Conservation (phyloP, 2,888 invertebrate species). For the Eupeodes latifasciatus region DNA sequence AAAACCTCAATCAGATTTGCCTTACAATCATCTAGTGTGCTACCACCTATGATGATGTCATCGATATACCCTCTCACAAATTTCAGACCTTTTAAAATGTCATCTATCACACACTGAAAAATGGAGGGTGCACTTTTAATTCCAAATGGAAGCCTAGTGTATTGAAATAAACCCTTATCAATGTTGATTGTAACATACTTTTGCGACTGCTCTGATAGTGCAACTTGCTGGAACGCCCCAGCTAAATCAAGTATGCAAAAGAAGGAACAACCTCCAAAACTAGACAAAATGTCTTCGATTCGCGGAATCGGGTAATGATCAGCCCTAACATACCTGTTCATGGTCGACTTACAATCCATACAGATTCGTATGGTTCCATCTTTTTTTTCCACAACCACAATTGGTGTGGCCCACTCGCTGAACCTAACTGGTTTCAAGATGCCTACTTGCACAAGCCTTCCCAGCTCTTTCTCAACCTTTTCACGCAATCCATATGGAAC, state of each 20-base stretch:
- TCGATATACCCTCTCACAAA: too few relatives aligned
- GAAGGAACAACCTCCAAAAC: slow-evolving; percentile 12
- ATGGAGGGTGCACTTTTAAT: too few relatives aligned
- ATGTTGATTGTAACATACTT: slow-evolving; percentile 5
- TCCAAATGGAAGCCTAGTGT: slow-evolving; percentile 15
- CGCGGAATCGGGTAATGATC: slow-evolving; percentile 27
- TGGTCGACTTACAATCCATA: too few relatives aligned
- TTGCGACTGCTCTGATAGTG: slow-evolving; percentile 17
- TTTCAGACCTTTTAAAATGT: too few relatives aligned
- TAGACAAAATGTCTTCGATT: slow-evolving; percentile 18
- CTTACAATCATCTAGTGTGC: too few relatives aligned
- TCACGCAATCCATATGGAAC: too few relatives aligned
- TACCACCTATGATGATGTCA: too few relatives aligned
- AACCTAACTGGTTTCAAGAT: slow-evolving; percentile 20
- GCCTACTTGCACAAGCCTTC: too few relatives aligned
- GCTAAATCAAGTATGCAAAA: slow-evolving; percentile 17
- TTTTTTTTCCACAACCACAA: slow-evolving; percentile 10
- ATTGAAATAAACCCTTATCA: slow-evolving; percentile 17
- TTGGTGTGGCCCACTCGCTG: slow-evolving; percentile 29
- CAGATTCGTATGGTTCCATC: slow-evolving; percentile 15
- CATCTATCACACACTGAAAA: too few relatives aligned
- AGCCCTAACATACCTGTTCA: too few relatives aligned
- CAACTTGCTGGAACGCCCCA: slow-evolving; percentile 2
- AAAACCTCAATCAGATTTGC: slow-evolving; percentile 7
- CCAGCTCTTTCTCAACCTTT: slow-evolving; percentile 1